Base-by-base conservation (phyloP, 2,113 vertebrate species). In the Ctenomys sociabilis region DNA sequence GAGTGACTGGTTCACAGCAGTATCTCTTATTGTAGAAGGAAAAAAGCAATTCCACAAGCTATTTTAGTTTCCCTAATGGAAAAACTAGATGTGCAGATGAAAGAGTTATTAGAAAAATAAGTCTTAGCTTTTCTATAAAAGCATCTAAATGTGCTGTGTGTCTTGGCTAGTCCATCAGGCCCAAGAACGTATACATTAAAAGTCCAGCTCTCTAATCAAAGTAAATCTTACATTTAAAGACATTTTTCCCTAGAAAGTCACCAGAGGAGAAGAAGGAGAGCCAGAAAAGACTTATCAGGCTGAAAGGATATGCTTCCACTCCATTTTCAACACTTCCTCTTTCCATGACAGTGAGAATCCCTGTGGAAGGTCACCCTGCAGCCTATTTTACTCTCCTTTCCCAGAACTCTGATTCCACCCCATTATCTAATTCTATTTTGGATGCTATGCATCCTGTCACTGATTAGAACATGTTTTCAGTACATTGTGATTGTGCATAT, bases 41-140 rank as follows among this genome's bases (percentile, higher is more conserved):
- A 93, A 93, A 97, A 97, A 97, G 93, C 93, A 97, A 97, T 95
- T 95, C 97, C 88, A 96, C 9, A 64, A 94, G 95, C 97, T 97
- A 97, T 97, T 98, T 97, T 96, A 92, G 97, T 95, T 96, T 96
- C 97, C 96, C 94, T 97, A 97, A 98, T 97, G 97, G 96, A 97
- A 98, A 97, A 97, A 93, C 94, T 97, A 96, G 97, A 97, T 95
- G 94, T 93, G 85, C 90, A 97, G 97, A 98, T 97, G 97, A 98
- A 97, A 97, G 95, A 97, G 95, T 98, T 97, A 96, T 97, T 97
- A 98, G 96, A 96, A 97, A 97, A 97, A 95, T 97, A 97, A 97
- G 95, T 97, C 95, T 96, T 88, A 84, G 96, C 75, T 97, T 96
- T 95, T 92, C 96, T 82, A 94, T 96, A 97, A 98, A 97, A 98